Base-by-base conservation (phyloP, 1,140 invertebrate species). In the Eueides isabella region DNA sequence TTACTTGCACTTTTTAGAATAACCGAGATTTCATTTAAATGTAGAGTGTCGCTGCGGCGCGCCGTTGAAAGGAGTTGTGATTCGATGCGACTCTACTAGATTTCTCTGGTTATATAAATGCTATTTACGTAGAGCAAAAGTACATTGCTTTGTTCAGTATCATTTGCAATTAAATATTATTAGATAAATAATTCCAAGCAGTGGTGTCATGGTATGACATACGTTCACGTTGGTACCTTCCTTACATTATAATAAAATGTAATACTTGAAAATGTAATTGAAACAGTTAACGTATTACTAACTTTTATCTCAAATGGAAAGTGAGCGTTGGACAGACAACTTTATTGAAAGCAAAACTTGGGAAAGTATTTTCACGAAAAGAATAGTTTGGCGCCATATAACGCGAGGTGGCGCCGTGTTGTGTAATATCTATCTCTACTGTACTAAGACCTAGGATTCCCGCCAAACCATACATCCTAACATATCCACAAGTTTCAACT, bases 371-470 rank as follows among this genome's bases (percentile, higher is more conserved):
- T 80, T 75, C 75, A 75, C 78, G 77, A 75, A 82, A 82, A 79
- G 77, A 77, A 80, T 74, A 80, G 79, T 81, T 81, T 66, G 76
- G 67, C 79, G 72, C 67, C 35, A 73, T 72, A 77, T 71, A 72
- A 73, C 75, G 71, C 75, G 67, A 84, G 84, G 80, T 86, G 86
- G 86, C 85, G 86, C 80, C 70, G 78, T 44, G 74, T 84, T 80
- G 75, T 78, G 79, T 76, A 76, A 79, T 74, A 33, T 61, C 66
- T 74, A 65, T 72, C 68, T 76, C 48, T 29, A 30, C 44, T 76
- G 63, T 29, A 30, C 44, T 67, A 71, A 71, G 29, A 62, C 29
- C 63, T 70, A 75, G 73, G 73, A 67, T 82, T 83, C 80, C 76
- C 81, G 75, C 81, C 76, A 78, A 85, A 83, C 80, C 74, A 12